Evolutionary conservation across 2,888 invertebrate genomes (phyloP), one percentile per base, ranked within the genome.

Genomic region (Protodeltote pygarga): DNA sequence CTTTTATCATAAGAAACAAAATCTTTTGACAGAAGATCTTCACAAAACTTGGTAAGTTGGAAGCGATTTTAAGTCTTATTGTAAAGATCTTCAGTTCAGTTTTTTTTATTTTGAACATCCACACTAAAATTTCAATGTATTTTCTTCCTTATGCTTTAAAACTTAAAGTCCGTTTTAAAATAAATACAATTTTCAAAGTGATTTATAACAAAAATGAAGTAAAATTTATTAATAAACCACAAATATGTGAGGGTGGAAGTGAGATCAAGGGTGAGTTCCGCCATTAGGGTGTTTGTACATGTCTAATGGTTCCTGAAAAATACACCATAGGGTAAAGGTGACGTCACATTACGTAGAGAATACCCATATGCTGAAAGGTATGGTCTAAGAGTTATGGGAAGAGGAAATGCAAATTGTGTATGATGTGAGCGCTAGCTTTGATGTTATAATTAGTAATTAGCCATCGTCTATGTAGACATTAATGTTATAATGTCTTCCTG

Each of bases 261-360:
- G 71, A 47, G 68, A 71, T 75, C 67, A 67, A 52, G 74, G 77
- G 77, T 78, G 71, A 77, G 72, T 74, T 79, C 79, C 79, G 77
- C 77, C 71, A 77, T 79, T 77, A 77, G 72, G 71, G 65, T 73
- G 74, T 79, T 77, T 77, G 75, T 72, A 77, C 75, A 75, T 50
- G 67, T 64, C 61, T 79, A 79, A 79, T 78, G 76, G 65, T 42
- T 68, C 67, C 70, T 75, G 75, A 77, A 64, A 54, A 61, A 77
- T 75, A 52, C 48, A 53, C 45, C 17, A 17, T 34, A 52, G 73
- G 75, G 62, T 64, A 72, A 53, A 71, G 64, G 77, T 72, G 62
- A 70, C 39, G 49, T 65, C 50, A 50, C 65, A 62, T 67, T 67
- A 52, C 24, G 39, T 14, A 6, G 60, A 66, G 44, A 44, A 28